phyloP scores from a whole-genome alignment of 2,888 invertebrate genomes.

The Bursaphelenchus okinawaensis region DNA sequence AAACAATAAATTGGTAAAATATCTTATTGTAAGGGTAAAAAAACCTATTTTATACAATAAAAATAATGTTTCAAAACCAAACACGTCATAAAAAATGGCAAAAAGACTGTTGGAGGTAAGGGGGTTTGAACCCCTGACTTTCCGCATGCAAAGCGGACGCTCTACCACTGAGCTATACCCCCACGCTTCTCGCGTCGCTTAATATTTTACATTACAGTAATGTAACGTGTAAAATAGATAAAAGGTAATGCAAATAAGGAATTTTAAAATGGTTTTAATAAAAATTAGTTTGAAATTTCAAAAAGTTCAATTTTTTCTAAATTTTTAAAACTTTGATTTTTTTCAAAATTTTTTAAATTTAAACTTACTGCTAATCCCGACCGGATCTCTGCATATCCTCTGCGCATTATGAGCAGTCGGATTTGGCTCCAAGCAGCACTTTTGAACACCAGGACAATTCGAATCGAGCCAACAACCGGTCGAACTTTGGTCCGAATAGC shows the following conservation, averaged over 20 bases:
- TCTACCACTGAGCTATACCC: slow-evolving; percentile 25
- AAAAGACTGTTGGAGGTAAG: background rate
- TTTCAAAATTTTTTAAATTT: too few species aligned
- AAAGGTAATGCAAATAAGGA: too few species aligned
- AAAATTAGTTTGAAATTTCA: slow-evolving; percentile 2
- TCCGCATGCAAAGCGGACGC: slow-evolving; percentile 1
- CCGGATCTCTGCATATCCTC: slow-evolving; percentile 52
- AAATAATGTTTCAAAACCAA: too few species aligned
- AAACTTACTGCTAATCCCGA: slow-evolving; percentile 46
- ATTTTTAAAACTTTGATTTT: too few species aligned
- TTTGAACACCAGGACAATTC: slow-evolving; percentile 55
- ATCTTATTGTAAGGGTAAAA: too few species aligned
- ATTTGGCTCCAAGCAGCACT: slow-evolving; percentile 56
- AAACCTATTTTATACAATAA: too few species aligned
- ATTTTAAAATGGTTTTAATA: slow-evolving; percentile 10
- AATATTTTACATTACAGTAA: too few species aligned
- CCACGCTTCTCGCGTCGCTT: too few species aligned
- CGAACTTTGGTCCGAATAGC: slow-evolving; percentile 37
- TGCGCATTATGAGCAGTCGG: slow-evolving; percentile 51
- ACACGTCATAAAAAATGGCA: too few species aligned
- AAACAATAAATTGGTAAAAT: too few species aligned
- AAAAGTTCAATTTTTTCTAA: too few species aligned
- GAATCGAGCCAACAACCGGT: slow-evolving; percentile 56
- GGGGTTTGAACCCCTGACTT: background rate
- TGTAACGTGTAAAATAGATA: too few species aligned